A percentile compares a stretch with the other conserved stretches of the same genome.
Evolutionary conservation across 2,888 invertebrate species (phyloP).

Genomic region (Brachylomia viminalis): DNA sequence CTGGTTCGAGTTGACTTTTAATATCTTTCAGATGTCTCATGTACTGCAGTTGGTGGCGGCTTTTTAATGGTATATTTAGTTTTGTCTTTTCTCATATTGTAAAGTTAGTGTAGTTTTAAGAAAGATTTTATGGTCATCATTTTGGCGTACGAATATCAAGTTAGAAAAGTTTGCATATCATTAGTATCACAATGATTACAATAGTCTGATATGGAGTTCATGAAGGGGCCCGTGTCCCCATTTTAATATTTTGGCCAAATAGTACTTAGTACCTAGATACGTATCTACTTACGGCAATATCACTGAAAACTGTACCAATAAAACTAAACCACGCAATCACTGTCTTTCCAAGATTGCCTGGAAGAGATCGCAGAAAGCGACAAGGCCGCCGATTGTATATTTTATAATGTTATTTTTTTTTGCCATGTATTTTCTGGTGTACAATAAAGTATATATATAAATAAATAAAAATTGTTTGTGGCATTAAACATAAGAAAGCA

Average conservation of each 20-base stretch:
- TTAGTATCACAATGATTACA: neutral
- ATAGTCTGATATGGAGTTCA: neutral
- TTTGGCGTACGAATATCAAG: neutral
- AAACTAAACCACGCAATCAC: too few relatives aligned
- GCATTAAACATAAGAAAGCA: neutral
- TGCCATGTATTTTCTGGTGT: too few relatives aligned
- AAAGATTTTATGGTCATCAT: too few relatives aligned
- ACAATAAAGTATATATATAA: too few relatives aligned
- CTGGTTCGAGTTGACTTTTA: slow-evolving; percentile 76
- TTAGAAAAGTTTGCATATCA: neutral
- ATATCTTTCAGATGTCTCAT: slow-evolving; percentile 71
- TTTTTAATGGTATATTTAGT: slow-evolving; percentile 40
- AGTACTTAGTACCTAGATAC: neutral
- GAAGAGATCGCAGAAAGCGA: too few relatives aligned
- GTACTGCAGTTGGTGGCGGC: slow-evolving; percentile 37
- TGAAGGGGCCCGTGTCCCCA: neutral
- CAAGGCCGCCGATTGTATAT: too few relatives aligned
- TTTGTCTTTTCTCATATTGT: slow-evolving; percentile 26
- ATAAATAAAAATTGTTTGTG: too few relatives aligned
- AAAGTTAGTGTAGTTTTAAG: neutral
- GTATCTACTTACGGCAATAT: neutral
- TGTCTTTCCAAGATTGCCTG: too few relatives aligned
- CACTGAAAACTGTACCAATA: neutral
- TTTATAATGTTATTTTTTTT: too few relatives aligned
- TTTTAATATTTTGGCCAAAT: neutral